Percentiles rank a stretch among this genome's conserved stretches.
These are phyloP conservation scores for Sebastes taczanowskii DNA, from an alignment of 2,797 vertebrate genomes.

Conservation along the genomic window DNA sequence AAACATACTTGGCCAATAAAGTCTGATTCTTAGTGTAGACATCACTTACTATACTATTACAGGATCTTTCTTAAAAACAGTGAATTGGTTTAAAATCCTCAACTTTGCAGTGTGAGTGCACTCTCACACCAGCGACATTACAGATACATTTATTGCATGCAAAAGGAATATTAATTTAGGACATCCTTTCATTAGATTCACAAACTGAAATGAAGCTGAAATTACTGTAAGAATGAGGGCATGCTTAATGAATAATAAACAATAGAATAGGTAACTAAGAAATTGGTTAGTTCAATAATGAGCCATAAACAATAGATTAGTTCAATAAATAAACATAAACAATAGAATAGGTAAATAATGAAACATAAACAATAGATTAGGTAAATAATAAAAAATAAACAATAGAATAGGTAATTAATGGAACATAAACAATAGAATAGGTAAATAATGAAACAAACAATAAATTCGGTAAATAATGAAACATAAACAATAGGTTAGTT, in stretches of 20 bases:
- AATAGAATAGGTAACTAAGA: too few species aligned
- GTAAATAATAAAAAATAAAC: too few species aligned
- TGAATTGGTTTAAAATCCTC: background rate
- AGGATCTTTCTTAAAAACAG: background rate
- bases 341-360: too few species aligned
- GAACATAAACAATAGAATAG: too few species aligned
- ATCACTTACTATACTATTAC: background rate
- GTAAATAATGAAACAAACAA: too few species aligned
- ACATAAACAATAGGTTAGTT: too few species aligned
- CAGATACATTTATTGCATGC: background rate
- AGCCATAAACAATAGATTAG: too few species aligned
- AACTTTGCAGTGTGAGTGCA: background rate
- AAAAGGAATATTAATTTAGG: background rate
- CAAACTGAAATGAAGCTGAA: background rate
- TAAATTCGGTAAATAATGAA: too few species aligned
- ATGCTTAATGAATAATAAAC: background rate
- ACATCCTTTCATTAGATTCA: background rate
- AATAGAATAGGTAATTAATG: too few species aligned
- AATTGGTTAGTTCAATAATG: too few species aligned
- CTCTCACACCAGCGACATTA: background rate
- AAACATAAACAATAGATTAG: too few species aligned
- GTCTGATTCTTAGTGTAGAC: background rate
- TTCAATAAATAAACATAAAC: too few species aligned
- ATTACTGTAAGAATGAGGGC: background rate
- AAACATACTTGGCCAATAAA: background rate